phyloP scores from a whole-genome alignment of 2,888 invertebrate genomes.

The Podotricha telesiphe region DNA sequence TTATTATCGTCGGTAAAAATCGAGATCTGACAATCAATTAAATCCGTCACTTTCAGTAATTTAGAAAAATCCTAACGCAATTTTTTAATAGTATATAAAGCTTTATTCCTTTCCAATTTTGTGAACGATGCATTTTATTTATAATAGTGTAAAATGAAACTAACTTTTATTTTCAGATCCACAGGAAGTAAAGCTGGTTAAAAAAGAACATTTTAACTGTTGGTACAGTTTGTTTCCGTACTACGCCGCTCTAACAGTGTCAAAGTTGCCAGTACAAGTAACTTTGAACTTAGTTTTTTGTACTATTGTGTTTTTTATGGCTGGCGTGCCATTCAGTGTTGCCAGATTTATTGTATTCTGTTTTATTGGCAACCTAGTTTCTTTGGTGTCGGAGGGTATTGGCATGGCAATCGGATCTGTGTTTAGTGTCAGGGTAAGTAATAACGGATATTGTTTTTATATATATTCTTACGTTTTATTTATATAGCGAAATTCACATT shows the following conservation, averaged over 20 bases:
- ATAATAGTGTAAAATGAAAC: neutral
- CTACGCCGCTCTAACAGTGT: constrained; percentile 85
- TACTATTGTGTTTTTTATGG: constrained; percentile 85
- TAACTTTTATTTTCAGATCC: constrained; percentile 81
- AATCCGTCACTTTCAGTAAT: too few species aligned
- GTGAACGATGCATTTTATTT: too few species aligned
- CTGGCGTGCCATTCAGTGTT: constrained; percentile 87
- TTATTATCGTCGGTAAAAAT: too few species aligned
- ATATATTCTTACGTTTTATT: too few species aligned
- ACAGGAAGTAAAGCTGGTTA: constrained; percentile 86
- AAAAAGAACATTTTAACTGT: constrained; percentile 87
- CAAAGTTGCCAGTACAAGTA: constrained; percentile 85
- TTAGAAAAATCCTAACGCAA: too few species aligned
- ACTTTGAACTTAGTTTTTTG: constrained; percentile 84
- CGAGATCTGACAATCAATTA: too few species aligned
- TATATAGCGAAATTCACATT: too few species aligned
- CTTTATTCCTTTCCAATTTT: too few species aligned
- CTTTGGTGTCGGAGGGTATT: constrained; percentile 90
- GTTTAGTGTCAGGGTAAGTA: constrained; percentile 85
- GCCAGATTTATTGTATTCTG: constrained; percentile 87
- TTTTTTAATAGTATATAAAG: too few species aligned
- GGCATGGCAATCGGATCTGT: constrained; percentile 90
- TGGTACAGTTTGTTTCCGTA: constrained; percentile 87
- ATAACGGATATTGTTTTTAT: too few species aligned
- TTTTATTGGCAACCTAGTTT: constrained; percentile 86